A percentile compares a stretch with the other conserved stretches of the same genome.
Conservation (phyloP, 1,140 invertebrate genomes). For the Megalopta genalis region DNA sequence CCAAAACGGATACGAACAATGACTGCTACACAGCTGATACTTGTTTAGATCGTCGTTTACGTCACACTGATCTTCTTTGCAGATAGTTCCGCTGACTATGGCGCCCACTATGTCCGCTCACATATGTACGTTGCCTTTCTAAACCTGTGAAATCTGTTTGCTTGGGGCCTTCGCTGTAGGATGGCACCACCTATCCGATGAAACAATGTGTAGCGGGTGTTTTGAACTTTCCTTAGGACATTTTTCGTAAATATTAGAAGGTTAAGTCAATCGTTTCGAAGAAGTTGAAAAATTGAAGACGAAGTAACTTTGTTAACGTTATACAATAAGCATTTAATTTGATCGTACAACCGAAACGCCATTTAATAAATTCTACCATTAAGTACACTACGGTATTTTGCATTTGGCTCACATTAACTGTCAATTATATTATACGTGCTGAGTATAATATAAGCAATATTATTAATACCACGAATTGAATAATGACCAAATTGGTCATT, state of each 20-base stretch:
- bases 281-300: too few relatives aligned
- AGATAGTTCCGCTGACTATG: conserved; percentile 62
- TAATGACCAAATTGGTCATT: too few relatives aligned
- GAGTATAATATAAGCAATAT: too few relatives aligned
- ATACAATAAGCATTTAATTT: too few relatives aligned
- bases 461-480: too few relatives aligned
- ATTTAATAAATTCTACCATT: too few relatives aligned
- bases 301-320: background rate
- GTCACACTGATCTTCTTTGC: conserved; percentile 71
- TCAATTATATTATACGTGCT: too few relatives aligned
- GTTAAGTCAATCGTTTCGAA: background rate
- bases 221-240: background rate
- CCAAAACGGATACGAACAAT: conserved; percentile 71
- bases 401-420: too few relatives aligned
- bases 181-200: conserved; percentile 12
- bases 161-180: conserved; percentile 32
- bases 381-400: too few relatives aligned
- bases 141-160: conserved; percentile 17
- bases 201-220: background rate
- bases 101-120: conserved; percentile 54
- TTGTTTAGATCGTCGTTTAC: conserved; percentile 78
- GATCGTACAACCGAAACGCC: too few relatives aligned
- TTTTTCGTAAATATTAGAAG: too few relatives aligned
- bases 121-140: conserved; percentile 35
- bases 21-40: conserved; percentile 79